Evolutionary conservation across 2,797 vertebrate species (phyloP).

Genomic region (Rallus crepitans): DNA sequence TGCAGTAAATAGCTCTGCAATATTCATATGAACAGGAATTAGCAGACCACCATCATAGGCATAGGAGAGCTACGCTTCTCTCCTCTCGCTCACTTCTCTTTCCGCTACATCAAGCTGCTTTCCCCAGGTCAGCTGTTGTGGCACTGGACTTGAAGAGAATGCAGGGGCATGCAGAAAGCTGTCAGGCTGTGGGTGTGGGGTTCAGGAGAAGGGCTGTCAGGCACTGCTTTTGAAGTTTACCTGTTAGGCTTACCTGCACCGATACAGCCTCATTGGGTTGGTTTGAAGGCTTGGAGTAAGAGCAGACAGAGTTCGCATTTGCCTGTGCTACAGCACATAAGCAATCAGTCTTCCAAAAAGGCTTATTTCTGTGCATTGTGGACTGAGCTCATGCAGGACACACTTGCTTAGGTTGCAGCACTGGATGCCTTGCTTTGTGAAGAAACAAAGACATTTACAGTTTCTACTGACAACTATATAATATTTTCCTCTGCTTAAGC

Average conservation of each 20-base stretch:
- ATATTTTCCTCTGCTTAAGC: not conserved
- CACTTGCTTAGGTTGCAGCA: not conserved
- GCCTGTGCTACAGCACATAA: not conserved
- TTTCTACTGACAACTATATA: not conserved
- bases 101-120: not conserved
- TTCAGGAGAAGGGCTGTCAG: not conserved
- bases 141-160: not conserved
- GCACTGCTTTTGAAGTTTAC: not conserved
- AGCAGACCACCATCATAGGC: not conserved
- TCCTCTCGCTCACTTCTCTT: not conserved
- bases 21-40: not conserved
- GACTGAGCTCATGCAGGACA: not conserved
- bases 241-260: not conserved
- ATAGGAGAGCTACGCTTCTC: not conserved
- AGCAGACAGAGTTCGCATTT: not conserved
- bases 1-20: not conserved
- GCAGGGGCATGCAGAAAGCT: not conserved
- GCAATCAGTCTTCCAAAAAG: slow-evolving; percentile 24
- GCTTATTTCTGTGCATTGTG: slow-evolving; percentile 25
- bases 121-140: not conserved
- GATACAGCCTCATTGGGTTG: not conserved
- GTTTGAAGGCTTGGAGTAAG: not conserved
- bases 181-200: rapidly evolving
- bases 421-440: not conserved
- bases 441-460: not conserved